A percentile compares a stretch with the other conserved stretches of the same genome.
phyloP scores from a whole-genome alignment of 2,888 invertebrate genomes.

The Nomada flava region DNA sequence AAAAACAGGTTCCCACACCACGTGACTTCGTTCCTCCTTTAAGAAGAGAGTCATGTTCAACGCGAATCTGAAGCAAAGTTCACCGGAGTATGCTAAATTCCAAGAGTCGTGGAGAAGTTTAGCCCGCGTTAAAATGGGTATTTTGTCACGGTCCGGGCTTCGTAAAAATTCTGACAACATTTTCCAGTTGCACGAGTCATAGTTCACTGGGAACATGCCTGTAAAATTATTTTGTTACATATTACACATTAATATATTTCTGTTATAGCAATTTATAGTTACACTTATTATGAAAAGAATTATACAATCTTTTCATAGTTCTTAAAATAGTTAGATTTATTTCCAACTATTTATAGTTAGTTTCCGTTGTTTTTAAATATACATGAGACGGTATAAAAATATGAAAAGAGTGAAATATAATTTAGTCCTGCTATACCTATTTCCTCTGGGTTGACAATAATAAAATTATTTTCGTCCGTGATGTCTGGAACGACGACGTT shows the following conservation, averaged over 20 bases:
- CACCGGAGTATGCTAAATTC: constrained; percentile 92
- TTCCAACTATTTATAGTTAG: too few species aligned
- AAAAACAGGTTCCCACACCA: constrained; percentile 94
- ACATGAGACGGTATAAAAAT: too few species aligned
- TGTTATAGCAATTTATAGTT: neutral
- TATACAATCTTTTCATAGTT: too few species aligned
- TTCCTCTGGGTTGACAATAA: constrained; percentile 93
- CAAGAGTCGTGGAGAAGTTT: constrained; percentile 92
- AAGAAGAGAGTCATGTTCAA: constrained; percentile 92
- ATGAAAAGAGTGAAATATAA: neutral
- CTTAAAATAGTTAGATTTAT: neutral
- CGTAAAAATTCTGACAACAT: constrained; percentile 88
- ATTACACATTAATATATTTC: neutral
- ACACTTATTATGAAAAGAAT: constrained; percentile 84
- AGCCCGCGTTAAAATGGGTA: constrained; percentile 90
- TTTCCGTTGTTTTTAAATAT: too few species aligned
- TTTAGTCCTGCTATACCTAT: constrained; percentile 86
- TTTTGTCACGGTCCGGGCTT: constrained; percentile 81
- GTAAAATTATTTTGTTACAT: constrained; percentile 4
- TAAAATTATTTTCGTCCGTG: constrained; percentile 87
- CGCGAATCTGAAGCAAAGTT: constrained; percentile 90
- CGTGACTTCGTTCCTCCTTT: constrained; percentile 89
- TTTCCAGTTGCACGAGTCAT: constrained; percentile 91
- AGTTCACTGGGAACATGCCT: constrained; percentile 94
- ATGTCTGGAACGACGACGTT: constrained; percentile 85